Evolutionary conservation across 2,888 invertebrate genomes (phyloP), one percentile per base, ranked within the genome.

Genomic region (Cylloceria caligata): DNA sequence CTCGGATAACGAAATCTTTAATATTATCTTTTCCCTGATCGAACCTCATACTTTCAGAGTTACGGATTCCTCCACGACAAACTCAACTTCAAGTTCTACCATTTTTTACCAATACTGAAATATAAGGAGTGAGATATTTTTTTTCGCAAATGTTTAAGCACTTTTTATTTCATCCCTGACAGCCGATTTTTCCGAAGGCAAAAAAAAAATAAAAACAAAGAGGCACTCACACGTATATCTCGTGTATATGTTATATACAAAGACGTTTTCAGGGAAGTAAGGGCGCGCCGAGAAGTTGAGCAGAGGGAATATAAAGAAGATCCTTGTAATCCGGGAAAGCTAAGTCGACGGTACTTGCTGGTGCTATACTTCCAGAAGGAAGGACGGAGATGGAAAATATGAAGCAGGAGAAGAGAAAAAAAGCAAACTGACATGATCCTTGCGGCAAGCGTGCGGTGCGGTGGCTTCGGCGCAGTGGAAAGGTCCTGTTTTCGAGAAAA

Each of bases 271-370:
- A 47, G 21, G 52, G 69, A 76, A 64, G 76, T 57, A 82, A 82
- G 83, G 84, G 24, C 42, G 47, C 57, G 57, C 19, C 30, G 30
- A 49, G 39, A 77, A 57, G 76, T 74, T 74, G 55, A 45, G 67
- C 34, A 27, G 47, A 64, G 21, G 64, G 45, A 64, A 75, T 62
- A 89, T 88, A 89, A 89, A 89, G 89, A 90, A 89, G 77, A 89
- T 89, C 86, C 88, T 84, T 83, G 83, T 89, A 89, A 88, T 89
- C 88, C 88, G 79, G 86, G 81, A 88, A 89, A 91, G 87, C 88
- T 88, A 88, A 90, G 87, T 89, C 87, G 89, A 88, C 57, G n/a
- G 72, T 49, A 49, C 39, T 42, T 36, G 57, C 34, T 34, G 34
- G n/a, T 64, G 30, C 45, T 13, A 11, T 19, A 45, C 27, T 3